These are phyloP conservation scores for Heliconius eleuchia DNA, from an alignment of 1,140 invertebrate genomes.

Conservation along the genomic window DNA sequence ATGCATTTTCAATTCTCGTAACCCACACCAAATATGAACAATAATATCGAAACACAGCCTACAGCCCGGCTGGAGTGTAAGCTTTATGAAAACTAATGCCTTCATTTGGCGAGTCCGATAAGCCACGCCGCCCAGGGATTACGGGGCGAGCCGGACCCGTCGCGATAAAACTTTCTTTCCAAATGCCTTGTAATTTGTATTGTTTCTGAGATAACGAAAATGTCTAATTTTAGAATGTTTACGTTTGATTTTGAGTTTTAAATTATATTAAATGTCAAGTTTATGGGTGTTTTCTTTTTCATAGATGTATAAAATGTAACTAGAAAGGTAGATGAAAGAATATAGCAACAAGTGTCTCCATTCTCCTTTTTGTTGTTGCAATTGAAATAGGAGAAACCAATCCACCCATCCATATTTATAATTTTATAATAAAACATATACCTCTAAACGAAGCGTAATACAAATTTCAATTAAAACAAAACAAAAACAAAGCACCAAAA, in stretches of 20 bases:
- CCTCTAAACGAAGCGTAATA: background rate
- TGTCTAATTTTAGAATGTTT: constrained; percentile 7
- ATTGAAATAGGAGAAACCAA: background rate
- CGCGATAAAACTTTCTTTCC: constrained; percentile 36
- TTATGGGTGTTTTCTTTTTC: background rate
- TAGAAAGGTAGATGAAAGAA: too few relatives aligned
- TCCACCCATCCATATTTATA: background rate
- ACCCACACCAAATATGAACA: constrained; percentile 1
- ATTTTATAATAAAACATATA: too few relatives aligned
- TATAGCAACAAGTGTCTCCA: too few relatives aligned
- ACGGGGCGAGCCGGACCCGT: constrained; percentile 40
- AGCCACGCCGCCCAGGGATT: constrained; percentile 55
- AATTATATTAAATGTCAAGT: background rate
- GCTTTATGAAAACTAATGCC: constrained; percentile 68
- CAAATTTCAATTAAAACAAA: constrained; percentile 8
- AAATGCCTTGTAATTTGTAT: constrained; percentile 30
- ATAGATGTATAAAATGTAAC: too few relatives aligned
- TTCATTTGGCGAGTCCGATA: constrained; percentile 62
- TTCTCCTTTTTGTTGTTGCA: too few relatives aligned
- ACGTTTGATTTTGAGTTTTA: background rate
- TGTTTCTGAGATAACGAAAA: constrained; percentile 17
- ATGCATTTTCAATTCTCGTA: background rate
- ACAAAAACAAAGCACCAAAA: background rate
- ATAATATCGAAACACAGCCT: constrained; percentile 14
- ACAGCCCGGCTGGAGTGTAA: constrained; percentile 30